These are phyloP conservation scores for Hyperoplus immaculatus DNA, from an alignment of 2,797 vertebrate genomes.

Conservation along the genomic window DNA sequence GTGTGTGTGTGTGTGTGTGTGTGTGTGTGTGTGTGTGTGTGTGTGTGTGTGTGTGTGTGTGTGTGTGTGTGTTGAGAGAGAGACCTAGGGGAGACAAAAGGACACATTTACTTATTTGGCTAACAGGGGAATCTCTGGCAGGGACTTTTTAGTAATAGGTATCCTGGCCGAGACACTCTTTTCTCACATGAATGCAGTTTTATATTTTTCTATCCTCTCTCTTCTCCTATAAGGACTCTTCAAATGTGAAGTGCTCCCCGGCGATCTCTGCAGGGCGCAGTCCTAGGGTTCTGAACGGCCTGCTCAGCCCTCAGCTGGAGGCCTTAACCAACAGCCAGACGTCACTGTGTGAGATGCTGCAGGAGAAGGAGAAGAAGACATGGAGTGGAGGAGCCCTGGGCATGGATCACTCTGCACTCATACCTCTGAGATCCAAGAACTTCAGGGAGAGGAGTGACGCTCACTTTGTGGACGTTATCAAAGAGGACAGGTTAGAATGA, in stretches of 20 bases:
- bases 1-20: too few relatives aligned
- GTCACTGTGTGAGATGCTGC: conserved; percentile 95
- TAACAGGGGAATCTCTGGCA: neutral
- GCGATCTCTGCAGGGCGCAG: conserved; percentile 82
- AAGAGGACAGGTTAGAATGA: conserved; percentile 93
- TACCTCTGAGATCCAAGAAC: conserved; percentile 96
- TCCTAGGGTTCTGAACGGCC: conserved; percentile 92
- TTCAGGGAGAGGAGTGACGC: conserved; percentile 97
- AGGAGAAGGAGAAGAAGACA: conserved; percentile 92
- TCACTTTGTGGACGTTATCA: conserved; percentile 99
- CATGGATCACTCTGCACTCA: conserved; percentile 95
- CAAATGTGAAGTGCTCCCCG: conserved; percentile 66
- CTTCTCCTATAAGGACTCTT: conserved; percentile 59
- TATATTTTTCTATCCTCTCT: neutral
- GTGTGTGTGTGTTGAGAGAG: too few relatives aligned
- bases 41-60: too few relatives aligned
- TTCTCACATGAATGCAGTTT: neutral
- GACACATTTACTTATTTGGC: neutral
- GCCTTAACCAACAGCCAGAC: conserved; percentile 95
- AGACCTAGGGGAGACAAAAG: neutral
- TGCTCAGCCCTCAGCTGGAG: conserved; percentile 91
- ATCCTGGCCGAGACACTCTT: neutral
- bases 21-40: too few relatives aligned
- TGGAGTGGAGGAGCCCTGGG: conserved; percentile 86
- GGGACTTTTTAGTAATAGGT: neutral